These are phyloP conservation scores for Ochropleura plecta DNA, from an alignment of 2,888 invertebrate species.

Conservation along the genomic window DNA sequence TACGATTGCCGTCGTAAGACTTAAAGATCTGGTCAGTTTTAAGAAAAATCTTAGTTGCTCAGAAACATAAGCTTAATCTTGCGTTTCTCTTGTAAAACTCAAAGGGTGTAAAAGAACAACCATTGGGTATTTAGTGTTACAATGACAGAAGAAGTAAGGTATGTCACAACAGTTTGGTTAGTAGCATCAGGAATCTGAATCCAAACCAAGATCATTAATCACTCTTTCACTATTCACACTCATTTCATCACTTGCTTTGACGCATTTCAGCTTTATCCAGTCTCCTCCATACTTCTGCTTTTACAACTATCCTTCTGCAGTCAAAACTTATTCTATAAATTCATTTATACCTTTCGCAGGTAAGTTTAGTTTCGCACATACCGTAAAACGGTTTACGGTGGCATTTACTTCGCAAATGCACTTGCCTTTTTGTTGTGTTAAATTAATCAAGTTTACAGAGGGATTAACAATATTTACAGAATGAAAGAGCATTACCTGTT, in stretches of 20 bases:
- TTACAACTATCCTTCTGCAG: conserved; percentile 2
- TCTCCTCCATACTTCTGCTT: neutral
- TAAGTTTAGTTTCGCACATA: conserved; percentile 8
- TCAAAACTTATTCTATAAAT: conserved; percentile 9
- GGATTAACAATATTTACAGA: conserved; percentile 10
- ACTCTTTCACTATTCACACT: neutral
- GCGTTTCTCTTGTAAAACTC: neutral
- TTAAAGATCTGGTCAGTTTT: neutral
- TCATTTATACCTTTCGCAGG: conserved; percentile 15
- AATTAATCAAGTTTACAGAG: conserved; percentile 36
- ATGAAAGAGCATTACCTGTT: too few relatives aligned
- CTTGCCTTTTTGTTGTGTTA: conserved; percentile 25
- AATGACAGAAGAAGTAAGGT: neutral
- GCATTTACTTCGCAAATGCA: conserved; percentile 40
- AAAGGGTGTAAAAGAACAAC: neutral
- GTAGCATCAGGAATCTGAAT: too few relatives aligned
- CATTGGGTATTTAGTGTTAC: neutral
- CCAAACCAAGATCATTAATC: neutral
- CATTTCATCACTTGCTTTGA: neutral
- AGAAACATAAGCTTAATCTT: too few relatives aligned
- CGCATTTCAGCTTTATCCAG: neutral
- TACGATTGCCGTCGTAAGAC: neutral
- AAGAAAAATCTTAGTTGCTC: neutral
- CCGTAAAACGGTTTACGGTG: conserved; percentile 40
- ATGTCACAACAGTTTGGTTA: neutral